phyloP scores from a whole-genome alignment of 2,888 invertebrate genomes.

The Tachina grossa region DNA sequence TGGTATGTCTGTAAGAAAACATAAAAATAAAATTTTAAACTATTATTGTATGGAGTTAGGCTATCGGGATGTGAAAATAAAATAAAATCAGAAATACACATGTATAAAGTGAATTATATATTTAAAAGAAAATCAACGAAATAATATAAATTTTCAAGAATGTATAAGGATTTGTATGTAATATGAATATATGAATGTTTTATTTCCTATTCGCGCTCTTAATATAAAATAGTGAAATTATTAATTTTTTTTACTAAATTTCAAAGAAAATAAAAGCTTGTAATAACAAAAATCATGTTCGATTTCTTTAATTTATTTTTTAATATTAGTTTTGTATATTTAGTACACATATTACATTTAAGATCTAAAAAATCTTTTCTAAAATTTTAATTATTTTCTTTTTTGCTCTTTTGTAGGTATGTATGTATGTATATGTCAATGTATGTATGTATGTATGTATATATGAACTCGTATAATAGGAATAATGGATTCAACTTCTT shows the following conservation, averaged over 20 bases:
- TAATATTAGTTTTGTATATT: slow-evolving; percentile 72
- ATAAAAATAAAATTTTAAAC: slow-evolving; percentile 48
- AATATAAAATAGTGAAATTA: neutral
- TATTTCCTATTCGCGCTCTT: neutral
- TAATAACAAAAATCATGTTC: slow-evolving; percentile 11
- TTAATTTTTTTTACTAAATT: neutral
- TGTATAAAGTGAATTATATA: neutral
- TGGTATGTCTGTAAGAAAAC: slow-evolving; percentile 63
- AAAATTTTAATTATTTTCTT: slow-evolving; percentile 34
- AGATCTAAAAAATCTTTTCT: slow-evolving; percentile 56
- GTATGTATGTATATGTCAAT: slow-evolving; percentile 64
- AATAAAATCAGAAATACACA: neutral
- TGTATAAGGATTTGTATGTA: too few species aligned
- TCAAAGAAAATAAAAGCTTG: slow-evolving; percentile 1
- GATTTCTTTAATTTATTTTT: slow-evolving; percentile 59
- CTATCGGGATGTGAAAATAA: slow-evolving; percentile 10
- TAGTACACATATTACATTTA: slow-evolving; percentile 75
- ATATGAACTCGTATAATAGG: slow-evolving; percentile 63
- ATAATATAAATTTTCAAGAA: too few species aligned
- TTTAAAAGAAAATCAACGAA: too few species aligned
- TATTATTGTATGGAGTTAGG: slow-evolving; percentile 29
- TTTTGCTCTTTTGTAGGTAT: slow-evolving; percentile 8
- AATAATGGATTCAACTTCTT: slow-evolving; percentile 59
- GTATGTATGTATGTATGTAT: slow-evolving; percentile 62
- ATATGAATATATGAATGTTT: neutral